Conservation (phyloP, 1,140 invertebrate species). For the Diprion similis region DNA sequence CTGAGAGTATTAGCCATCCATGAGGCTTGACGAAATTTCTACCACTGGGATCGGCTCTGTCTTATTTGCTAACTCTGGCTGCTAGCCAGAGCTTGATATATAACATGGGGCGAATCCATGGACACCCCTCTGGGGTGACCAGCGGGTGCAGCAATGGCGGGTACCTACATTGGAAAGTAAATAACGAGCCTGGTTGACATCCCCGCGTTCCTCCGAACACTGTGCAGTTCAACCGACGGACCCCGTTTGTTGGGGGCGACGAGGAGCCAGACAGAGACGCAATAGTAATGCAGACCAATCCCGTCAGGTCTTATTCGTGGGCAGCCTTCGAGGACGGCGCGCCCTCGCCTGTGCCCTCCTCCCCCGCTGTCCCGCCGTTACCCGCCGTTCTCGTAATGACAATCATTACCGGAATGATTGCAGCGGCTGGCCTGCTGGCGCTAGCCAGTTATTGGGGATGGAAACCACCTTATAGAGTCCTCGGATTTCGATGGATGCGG, state of each 20-base stretch:
- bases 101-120: no score
- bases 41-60: no score
- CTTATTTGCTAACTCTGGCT: no score
- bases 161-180: no score
- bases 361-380: slow-evolving; percentile 35
- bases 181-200: neutral
- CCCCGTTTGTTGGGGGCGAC: slow-evolving; percentile 49
- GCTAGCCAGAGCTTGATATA: no score
- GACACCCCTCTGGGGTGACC: no score
- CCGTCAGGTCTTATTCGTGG: slow-evolving; percentile 32
- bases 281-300: slow-evolving; percentile 51
- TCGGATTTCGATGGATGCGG: slow-evolving; percentile 53
- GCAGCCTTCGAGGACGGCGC: slow-evolving; percentile 24
- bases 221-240: slow-evolving; percentile 19
- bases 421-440: slow-evolving; percentile 48
- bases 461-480: slow-evolving; percentile 53
- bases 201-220: neutral
- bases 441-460: slow-evolving; percentile 51
- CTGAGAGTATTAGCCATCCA: no score
- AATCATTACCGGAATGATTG: slow-evolving; percentile 59
- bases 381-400: slow-evolving; percentile 51
- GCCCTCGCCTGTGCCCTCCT: slow-evolving; percentile 27
- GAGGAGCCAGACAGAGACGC: slow-evolving; percentile 46
- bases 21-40: no score
- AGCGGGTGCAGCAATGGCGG: no score